Evolutionary conservation across 1,140 invertebrate species (phyloP), one percentile per base, ranked within the genome.

Genomic region (Plectus sambesii): DNA sequence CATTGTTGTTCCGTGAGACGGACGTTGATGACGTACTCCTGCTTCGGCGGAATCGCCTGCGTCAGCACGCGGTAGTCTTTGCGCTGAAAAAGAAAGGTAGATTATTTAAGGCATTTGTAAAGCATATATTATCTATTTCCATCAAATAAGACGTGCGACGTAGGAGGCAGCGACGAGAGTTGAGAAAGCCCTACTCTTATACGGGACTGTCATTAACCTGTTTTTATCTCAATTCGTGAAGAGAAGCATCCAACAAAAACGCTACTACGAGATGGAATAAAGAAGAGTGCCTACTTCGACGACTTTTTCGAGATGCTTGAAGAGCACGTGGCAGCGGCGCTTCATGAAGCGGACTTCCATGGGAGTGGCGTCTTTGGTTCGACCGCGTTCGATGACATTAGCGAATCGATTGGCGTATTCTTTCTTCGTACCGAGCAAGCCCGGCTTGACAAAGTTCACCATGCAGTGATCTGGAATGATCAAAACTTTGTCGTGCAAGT

Each of bases 11-110:
- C 80, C 0, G 83, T 80, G 5, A 97, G 70, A 29, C 82, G 79
- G 1, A 96, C 81, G 57, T 82, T 84, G 15, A 99, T 77, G 0
- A 92, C 87, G 71, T 90, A 96, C 73, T 99, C 93, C 61, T 85
- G 80, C 69, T 97, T 97, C 0, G 85, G 84, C 6, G 89, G 89
- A 47, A 98, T 70, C 66, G 86, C 90, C 5, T 87, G 85, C 19
- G 81, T 84, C 40, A 98, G 71, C 38, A 90, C 87, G 1, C 80
- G 81, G 69, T 92, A 93, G 73, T 97, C 92, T 60, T 83, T 80
- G 58, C 92, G 78, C 76, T 88, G 76, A 68, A 74, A 66, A 61
- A 59, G n/a, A n/a, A n/a, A n/a, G n/a, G 58, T 57, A 51, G n/a
- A n/a, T n/a, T n/a, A n/a, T n/a, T n/a, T n/a, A n/a, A n/a, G n/a